Conservation (phyloP, 2,888 invertebrate species). For the Nymphalis urticae region DNA sequence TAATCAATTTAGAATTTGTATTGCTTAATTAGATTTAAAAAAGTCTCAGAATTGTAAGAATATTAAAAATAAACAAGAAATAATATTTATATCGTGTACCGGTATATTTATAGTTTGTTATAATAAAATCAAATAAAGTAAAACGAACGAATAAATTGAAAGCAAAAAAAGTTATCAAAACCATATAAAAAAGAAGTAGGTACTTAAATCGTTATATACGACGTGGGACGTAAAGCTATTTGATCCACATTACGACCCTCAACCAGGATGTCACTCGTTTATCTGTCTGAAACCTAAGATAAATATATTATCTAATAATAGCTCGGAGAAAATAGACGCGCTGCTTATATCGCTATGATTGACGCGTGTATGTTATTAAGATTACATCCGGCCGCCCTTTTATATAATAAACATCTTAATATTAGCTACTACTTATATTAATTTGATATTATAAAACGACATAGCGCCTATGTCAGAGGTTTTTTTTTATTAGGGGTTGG, state of each 20-base stretch:
- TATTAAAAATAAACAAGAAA: no score
- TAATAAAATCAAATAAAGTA: not conserved
- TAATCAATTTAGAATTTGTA: no score
- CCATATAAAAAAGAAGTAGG: not conserved
- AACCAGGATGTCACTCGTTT: conserved; percentile 30
- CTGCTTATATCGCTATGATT: not conserved
- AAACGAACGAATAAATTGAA: not conserved
- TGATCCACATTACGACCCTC: conserved; percentile 1
- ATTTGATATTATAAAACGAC: no score
- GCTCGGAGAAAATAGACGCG: conserved; percentile 1
- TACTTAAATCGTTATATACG: not conserved
- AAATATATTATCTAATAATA: conserved; percentile 6
- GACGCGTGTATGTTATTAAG: not conserved
- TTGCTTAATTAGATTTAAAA: no score
- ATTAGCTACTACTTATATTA: no score
- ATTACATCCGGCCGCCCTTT: not conserved
- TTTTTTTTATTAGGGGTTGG: no score
- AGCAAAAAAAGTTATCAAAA: no score
- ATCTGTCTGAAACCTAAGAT: conserved; percentile 19
- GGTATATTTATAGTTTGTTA: no score
- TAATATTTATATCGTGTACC: no score
- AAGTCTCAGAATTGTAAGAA: no score
- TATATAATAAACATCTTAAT: not conserved
- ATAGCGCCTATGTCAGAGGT: no score
- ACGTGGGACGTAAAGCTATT: conserved; percentile 4